Evolutionary conservation across 2,888 invertebrate species (phyloP).

Genomic region (Eupithecia abbreviata): DNA sequence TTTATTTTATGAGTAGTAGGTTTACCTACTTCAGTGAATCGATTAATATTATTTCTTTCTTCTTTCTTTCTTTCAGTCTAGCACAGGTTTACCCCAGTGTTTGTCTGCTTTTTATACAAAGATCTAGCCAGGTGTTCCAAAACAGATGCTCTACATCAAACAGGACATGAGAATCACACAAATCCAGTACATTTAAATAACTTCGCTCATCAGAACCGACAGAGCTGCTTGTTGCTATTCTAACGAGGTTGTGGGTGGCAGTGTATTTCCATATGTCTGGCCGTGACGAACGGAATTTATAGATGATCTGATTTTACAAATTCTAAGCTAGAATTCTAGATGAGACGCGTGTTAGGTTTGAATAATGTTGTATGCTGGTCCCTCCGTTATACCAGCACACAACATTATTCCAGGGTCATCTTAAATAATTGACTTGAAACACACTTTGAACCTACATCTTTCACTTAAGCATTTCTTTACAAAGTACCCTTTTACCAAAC

Average conservation of each 20-base stretch:
- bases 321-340: neutral
- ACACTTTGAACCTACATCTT: too few species aligned
- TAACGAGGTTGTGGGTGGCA: constrained; percentile 42
- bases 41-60: too few species aligned
- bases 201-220: neutral
- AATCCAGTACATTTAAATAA: neutral
- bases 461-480: too few species aligned
- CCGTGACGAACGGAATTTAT: constrained; percentile 33
- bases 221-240: constrained; percentile 36
- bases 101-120: too few species aligned
- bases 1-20: too few species aligned
- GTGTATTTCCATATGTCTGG: constrained; percentile 42
- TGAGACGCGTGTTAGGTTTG: neutral
- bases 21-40: too few species aligned
- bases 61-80: too few species aligned
- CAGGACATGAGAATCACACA: neutral
- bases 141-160: neutral
- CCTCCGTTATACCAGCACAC: too few species aligned
- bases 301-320: constrained; percentile 17
- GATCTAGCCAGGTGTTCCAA: too few species aligned
- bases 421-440: neutral
- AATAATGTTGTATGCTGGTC: neutral
- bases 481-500: too few species aligned
- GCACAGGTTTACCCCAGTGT: too few species aligned
- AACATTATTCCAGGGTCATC: neutral